Conservation (phyloP, 2,888 invertebrate genomes). For the Mantis religiosa region DNA sequence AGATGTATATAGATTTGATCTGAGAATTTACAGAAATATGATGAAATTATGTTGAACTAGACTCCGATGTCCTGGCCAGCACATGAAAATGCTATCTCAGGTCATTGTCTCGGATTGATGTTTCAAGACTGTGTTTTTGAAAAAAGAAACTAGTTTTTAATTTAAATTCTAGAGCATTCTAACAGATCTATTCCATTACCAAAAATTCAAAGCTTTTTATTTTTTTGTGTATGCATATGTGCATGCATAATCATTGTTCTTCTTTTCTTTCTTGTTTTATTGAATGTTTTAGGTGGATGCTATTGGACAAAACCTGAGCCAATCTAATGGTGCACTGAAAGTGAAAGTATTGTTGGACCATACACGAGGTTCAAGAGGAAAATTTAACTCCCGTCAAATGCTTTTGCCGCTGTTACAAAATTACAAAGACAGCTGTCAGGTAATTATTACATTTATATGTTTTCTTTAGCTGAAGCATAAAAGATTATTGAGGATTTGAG, state of each 20-base stretch:
- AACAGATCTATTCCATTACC: not conserved
- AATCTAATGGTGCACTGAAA: slow-evolving; percentile 54
- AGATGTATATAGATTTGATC: no score
- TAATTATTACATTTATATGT: slow-evolving; percentile 16
- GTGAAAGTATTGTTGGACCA: slow-evolving; percentile 83
- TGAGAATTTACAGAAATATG: no score
- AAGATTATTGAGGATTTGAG: no score
- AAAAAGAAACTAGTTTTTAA: no score
- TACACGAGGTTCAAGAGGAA: slow-evolving; percentile 81
- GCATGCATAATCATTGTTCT: not conserved
- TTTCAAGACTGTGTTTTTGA: no score
- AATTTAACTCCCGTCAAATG: slow-evolving; percentile 71
- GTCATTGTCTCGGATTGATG: no score
- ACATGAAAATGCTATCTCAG: no score
- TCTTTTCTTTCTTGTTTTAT: not conserved
- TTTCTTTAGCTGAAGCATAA: no score
- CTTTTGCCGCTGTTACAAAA: slow-evolving; percentile 67
- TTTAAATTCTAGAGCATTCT: not conserved
- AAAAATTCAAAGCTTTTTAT: not conserved
- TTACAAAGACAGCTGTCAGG: slow-evolving; percentile 55
- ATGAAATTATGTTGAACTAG: no score
- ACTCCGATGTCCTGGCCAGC: no score
- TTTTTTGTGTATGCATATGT: not conserved
- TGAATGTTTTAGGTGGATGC: slow-evolving; percentile 50
- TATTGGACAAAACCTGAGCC: slow-evolving; percentile 56